Evolutionary conservation across 2,797 vertebrate genomes (phyloP).

Genomic region (Steatocranus sp.): DNA sequence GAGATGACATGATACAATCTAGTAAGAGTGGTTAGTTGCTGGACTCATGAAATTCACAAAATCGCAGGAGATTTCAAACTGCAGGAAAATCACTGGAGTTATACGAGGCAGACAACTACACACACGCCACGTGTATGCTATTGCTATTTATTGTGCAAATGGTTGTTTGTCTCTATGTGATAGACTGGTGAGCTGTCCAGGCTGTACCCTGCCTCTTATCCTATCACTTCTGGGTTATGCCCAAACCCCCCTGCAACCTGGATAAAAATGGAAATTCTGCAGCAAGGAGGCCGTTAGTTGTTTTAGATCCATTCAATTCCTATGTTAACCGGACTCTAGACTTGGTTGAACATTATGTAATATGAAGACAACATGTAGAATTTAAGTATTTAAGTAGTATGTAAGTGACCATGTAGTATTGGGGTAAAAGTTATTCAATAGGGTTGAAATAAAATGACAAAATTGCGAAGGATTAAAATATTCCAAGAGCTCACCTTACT

Average conservation of each 20-base stretch:
- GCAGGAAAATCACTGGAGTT: background rate
- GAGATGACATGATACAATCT: background rate
- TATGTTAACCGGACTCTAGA: background rate
- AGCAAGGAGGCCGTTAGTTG: background rate
- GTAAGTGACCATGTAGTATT: background rate
- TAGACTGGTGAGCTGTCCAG: background rate
- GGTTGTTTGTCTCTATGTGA: background rate
- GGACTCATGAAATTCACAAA: background rate
- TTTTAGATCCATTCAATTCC: background rate
- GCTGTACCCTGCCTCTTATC: background rate
- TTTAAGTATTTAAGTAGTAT: background rate
- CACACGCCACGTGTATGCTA: background rate
- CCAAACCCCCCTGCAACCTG: background rate
- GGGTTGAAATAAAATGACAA: background rate
- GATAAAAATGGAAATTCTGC: background rate
- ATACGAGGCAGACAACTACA: rapidly evolving
- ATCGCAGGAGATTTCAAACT: background rate
- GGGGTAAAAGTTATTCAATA: background rate
- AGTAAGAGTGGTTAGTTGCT: background rate
- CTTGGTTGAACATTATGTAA: background rate
- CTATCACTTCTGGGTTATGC: background rate
- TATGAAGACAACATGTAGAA: background rate
- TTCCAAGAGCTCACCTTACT: background rate
- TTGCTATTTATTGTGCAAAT: background rate
- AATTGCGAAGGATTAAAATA: background rate